Evolutionary conservation across 2,888 invertebrate species (phyloP).

Genomic region (Epirrhoe alternata): DNA sequence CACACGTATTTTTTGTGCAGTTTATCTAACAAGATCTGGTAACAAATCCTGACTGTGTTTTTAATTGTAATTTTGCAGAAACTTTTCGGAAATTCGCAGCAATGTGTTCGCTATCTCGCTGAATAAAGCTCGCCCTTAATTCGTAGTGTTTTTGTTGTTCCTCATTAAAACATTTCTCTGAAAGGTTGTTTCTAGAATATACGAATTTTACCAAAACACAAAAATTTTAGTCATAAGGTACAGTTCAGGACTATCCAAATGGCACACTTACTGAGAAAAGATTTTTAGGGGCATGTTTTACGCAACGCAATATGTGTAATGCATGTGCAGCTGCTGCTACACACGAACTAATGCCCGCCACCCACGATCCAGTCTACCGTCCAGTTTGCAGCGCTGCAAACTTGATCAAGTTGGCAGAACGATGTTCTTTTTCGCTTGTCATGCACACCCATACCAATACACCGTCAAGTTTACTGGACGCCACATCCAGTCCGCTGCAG

Average conservation of each 20-base stretch:
- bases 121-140: not conserved
- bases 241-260: not conserved
- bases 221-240: not conserved
- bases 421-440: too few relatives aligned
- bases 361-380: too few relatives aligned
- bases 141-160: not conserved
- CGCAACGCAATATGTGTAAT: too few relatives aligned
- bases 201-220: not conserved
- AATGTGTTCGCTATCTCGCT: not conserved
- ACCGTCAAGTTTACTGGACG: too few relatives aligned
- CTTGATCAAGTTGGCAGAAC: too few relatives aligned
- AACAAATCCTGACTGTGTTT: not conserved
- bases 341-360: too few relatives aligned
- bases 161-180: not conserved
- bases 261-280: not conserved
- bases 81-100: not conserved
- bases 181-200: not conserved
- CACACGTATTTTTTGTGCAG: not conserved
- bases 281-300: too few relatives aligned
- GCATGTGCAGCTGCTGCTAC: too few relatives aligned
- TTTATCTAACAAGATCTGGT: not conserved
- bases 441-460: too few relatives aligned
- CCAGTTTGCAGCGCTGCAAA: too few relatives aligned
- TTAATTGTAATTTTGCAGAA: not conserved
- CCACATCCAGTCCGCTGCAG: too few relatives aligned